Conservation (phyloP, 2,888 invertebrate species). For the Petrolisthes manimaculis region DNA sequence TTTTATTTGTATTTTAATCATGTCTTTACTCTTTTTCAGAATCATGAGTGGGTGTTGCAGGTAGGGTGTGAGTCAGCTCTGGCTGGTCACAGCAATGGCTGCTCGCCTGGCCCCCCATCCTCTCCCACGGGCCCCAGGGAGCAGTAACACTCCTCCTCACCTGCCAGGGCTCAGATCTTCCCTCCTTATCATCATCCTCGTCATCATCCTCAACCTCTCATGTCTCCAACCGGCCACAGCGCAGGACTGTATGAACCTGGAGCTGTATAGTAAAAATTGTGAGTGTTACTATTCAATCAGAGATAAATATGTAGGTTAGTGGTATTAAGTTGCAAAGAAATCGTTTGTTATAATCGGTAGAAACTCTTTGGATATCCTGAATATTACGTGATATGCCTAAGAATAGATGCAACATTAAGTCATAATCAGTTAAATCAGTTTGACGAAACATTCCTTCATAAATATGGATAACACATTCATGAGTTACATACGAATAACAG, state of each 20-base stretch:
- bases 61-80: not conserved
- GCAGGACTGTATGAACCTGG: conserved; percentile 33
- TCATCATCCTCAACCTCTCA: conserved; percentile 1
- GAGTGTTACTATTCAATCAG: not conserved
- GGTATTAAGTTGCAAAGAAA: no score
- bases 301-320: not conserved
- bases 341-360: no score
- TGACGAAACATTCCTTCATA: no score
- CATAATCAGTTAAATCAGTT: no score
- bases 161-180: not conserved
- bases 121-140: not conserved
- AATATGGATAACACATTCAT: not conserved
- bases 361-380: no score
- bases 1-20: not conserved
- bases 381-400: no score
- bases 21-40: not conserved
- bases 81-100: conserved; percentile 3
- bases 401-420: no score
- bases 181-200: not conserved
- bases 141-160: not conserved
- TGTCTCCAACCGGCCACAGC: conserved; percentile 14
- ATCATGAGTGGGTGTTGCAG: not conserved
- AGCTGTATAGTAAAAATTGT: conserved; percentile 17
- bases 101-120: not conserved
- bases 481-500: not conserved